Evolutionary conservation across 2,797 vertebrate species (phyloP), one percentile per base, ranked within the genome.

Genomic region (Lacerta agilis): DNA sequence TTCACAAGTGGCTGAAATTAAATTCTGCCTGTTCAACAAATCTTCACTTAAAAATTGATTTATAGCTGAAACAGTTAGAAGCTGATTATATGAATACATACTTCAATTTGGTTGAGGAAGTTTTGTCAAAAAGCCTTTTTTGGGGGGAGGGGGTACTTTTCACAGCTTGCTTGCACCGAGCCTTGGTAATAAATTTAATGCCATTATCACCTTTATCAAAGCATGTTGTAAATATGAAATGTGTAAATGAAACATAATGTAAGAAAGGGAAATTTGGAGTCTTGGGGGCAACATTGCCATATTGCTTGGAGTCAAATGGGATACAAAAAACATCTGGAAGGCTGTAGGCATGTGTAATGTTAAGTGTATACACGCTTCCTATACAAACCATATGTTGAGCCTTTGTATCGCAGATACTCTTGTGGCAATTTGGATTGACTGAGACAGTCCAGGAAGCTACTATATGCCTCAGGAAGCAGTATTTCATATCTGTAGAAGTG

Each of bases 1-100:
- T 86, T 93, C 75, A 75, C 58, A 93, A 86, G n/a, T 29, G 20
- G 79, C 85, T 90, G 84, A 89, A 90, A 95, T 93, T 94, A 91
- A 89, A 94, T 93, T 92, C 85, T 58, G 64, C 3, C 82, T 80
- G 85, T 91, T 94, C 81, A 91, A 58, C 77, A 90, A 87, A 91
- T 88, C 78, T 90, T 77, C 33, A 86, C 80, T 89, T 84, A 91
- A 83, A 49, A 95, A 90, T 84, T 96, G 88, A 93, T 94, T 95
- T 93, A 92, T 89, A 90, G 49, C 72, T 87, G 76, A 87, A 92
- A 83, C 92, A 94, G 61, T 95, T 95, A 92, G 90, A 92, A 94
- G 79, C 86, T 91, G 90, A 93, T 93, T 89, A 82, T 95, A 45
- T 91, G 76, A 92, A 64, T 84, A 80, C 90, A 80, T 76, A 91